These are phyloP conservation scores for Podarcis muralis DNA, from an alignment of 2,113 vertebrate species.

Conservation along the genomic window DNA sequence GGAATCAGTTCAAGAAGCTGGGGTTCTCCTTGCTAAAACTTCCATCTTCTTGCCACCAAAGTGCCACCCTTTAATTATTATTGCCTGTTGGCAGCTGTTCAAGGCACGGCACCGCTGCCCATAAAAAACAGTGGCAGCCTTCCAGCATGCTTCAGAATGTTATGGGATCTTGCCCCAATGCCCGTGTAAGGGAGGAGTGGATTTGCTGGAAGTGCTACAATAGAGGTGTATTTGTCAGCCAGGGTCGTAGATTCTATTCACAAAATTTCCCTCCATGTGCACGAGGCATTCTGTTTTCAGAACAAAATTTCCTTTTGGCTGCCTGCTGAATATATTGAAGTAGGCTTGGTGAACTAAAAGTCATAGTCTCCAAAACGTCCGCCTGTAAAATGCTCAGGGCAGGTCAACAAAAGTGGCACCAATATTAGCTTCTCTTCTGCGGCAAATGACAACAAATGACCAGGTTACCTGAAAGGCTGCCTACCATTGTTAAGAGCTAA, in stretches of 20 bases:
- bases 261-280: neutral
- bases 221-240: neutral
- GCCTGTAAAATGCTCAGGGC: neutral
- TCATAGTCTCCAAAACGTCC: neutral
- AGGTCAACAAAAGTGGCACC: neutral
- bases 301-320: neutral
- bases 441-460: neutral
- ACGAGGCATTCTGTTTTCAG: neutral
- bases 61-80: neutral
- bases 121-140: neutral
- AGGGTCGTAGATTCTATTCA: neutral
- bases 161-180: neutral
- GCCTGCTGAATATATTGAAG: neutral
- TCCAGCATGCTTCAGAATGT: neutral
- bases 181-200: neutral
- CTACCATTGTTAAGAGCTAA: too few relatives aligned
- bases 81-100: neutral
- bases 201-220: neutral
- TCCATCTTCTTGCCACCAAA: neutral
- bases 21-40: neutral
- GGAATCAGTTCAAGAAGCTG: neutral
- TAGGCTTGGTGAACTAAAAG: neutral
- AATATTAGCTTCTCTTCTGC: neutral
- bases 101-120: neutral
- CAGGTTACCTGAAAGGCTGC: too few relatives aligned